Evolutionary conservation across 2,797 vertebrate species (phyloP).

Genomic region (Sebastes reedi): DNA sequence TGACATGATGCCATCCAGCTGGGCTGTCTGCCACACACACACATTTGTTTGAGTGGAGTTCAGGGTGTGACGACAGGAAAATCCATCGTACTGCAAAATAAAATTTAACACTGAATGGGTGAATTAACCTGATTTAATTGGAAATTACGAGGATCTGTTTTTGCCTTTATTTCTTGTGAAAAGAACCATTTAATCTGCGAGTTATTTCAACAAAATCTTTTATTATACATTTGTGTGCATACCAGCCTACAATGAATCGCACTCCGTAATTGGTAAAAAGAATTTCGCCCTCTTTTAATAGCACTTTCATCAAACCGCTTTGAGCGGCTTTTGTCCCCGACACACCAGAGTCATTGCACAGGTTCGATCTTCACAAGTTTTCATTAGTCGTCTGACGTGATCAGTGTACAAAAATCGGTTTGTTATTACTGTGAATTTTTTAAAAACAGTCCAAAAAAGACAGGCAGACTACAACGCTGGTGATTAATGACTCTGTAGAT

Average conservation of each 20-base stretch:
- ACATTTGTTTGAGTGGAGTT: background rate
- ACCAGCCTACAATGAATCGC: conserved; percentile 39
- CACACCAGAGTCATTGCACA: conserved; percentile 20
- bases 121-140: background rate
- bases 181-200: conserved; percentile 21
- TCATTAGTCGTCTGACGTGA: conserved; percentile 3
- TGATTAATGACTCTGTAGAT: conserved; percentile 34
- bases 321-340: conserved; percentile 39
- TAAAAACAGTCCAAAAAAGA: conserved; percentile 49
- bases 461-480: conserved; percentile 5
- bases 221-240: conserved; percentile 44
- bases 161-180: conserved; percentile 4
- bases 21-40: background rate
- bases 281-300: conserved; percentile 39
- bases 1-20: background rate
- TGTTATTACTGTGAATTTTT: conserved; percentile 23
- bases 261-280: conserved; percentile 44
- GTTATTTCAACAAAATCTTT: conserved; percentile 46
- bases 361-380: conserved; percentile 28
- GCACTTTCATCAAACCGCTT: conserved; percentile 38
- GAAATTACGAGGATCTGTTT: background rate
- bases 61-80: background rate
- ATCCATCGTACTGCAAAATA: background rate
- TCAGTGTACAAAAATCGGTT: conserved; percentile 35
- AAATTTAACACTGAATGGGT: background rate